Evolutionary conservation across 2,888 invertebrate species (phyloP).

Genomic region (Synanthedon andrenaeformis): DNA sequence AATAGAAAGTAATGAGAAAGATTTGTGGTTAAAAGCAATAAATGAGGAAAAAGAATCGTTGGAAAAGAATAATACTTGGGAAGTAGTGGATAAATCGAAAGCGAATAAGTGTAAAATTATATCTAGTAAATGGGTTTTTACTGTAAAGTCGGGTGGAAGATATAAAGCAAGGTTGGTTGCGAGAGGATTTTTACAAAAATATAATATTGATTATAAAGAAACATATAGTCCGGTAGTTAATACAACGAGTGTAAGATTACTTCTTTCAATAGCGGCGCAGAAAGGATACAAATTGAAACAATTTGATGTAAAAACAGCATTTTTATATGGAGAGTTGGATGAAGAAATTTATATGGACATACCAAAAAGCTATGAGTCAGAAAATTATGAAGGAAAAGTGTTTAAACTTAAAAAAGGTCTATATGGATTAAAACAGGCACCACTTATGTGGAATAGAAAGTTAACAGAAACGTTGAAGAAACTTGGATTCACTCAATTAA

Average conservation of each 20-base stretch:
- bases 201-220: not conserved
- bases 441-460: too few species aligned
- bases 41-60: not conserved
- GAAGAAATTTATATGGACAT: too few species aligned
- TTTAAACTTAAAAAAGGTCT: too few species aligned
- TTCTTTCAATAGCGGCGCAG: not conserved
- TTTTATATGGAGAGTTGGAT: constrained; percentile 2
- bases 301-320: constrained; percentile 5
- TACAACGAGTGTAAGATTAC: not conserved
- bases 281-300: not conserved
- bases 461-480: too few species aligned
- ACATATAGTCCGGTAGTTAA: not conserved
- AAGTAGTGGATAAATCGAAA: not conserved
- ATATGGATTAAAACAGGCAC: too few species aligned
- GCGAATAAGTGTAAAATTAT: not conserved
- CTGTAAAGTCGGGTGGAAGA: not conserved
- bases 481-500: too few species aligned
- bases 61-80: not conserved
- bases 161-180: not conserved
- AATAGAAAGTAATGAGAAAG: not conserved
- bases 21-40: not conserved
- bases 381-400: too few species aligned
- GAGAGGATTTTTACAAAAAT: not conserved
- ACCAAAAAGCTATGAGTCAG: too few species aligned
- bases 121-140: not conserved